Conservation (phyloP, 2,888 invertebrate species). For the Netelia melanura region DNA sequence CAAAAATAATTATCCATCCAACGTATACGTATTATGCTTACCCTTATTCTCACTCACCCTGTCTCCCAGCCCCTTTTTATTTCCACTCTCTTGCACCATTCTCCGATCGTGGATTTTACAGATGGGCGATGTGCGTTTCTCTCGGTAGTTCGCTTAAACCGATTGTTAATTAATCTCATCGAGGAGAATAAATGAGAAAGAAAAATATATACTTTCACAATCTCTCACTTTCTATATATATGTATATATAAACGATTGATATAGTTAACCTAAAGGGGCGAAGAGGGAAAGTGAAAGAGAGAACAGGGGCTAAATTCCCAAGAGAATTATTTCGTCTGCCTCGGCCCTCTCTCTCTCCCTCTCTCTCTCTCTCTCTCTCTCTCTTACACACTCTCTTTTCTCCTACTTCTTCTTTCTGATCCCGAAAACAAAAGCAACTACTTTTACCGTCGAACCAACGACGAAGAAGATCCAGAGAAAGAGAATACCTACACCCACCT, state of each 20-base stretch:
- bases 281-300: slow-evolving; percentile 33
- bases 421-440: slow-evolving; percentile 67
- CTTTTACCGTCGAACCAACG: slow-evolving; percentile 57
- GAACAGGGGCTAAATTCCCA: slow-evolving; percentile 56
- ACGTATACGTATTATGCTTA: background rate
- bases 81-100: background rate
- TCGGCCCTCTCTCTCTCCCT: slow-evolving; percentile 17
- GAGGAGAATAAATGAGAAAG: slow-evolving; percentile 34
- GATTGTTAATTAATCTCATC: slow-evolving; percentile 66
- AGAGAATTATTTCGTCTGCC: slow-evolving; percentile 63
- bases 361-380: slow-evolving; percentile 1
- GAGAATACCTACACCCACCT: slow-evolving; percentile 48
- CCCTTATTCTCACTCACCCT: no score
- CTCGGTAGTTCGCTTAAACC: slow-evolving; percentile 48
- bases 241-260: slow-evolving; percentile 12
- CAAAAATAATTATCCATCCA: background rate
- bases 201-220: background rate
- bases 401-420: slow-evolving; percentile 39
- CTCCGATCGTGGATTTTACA: slow-evolving; percentile 30
- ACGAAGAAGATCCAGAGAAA: slow-evolving; percentile 15
- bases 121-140: slow-evolving; percentile 49
- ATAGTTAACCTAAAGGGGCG: slow-evolving; percentile 3
- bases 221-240: background rate
- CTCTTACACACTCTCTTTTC: slow-evolving; percentile 1
- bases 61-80: no score